Conservation (phyloP, 23 tunicate genomes). For the Pegea sp. region DNA sequence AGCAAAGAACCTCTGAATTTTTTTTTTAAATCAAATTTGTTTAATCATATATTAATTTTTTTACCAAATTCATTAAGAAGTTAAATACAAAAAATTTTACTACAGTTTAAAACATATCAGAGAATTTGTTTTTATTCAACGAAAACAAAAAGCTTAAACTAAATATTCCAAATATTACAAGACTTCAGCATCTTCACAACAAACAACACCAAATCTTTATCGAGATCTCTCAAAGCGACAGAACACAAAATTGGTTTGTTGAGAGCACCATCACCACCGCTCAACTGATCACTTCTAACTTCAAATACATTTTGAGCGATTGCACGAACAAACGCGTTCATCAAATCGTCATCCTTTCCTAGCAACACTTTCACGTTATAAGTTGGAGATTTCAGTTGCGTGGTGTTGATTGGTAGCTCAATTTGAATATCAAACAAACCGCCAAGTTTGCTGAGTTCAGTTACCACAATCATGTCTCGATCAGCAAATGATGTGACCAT, state of each 20-base stretch:
- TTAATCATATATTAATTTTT: no score
- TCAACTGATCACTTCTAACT: background rate
- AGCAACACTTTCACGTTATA: background rate
- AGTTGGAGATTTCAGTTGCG: background rate
- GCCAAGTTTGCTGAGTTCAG: background rate
- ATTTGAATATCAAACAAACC: no score
- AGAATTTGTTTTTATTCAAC: no score
- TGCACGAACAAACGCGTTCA: background rate
- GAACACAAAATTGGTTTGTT: background rate
- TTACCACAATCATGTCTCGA: background rate
- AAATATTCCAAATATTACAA: no score
- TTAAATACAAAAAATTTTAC: no score
- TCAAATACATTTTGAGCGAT: background rate
- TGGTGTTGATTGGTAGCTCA: background rate
- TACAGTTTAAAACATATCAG: no score
- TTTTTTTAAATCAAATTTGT: no score
- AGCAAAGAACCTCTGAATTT: no score
- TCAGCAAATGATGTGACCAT: background rate
- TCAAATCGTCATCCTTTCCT: background rate
- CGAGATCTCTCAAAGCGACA: background rate
- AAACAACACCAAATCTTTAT: background rate
- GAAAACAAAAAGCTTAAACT: no score
- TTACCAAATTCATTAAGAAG: no score
- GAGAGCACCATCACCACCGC: background rate
- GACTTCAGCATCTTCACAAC: background rate